Conservation (phyloP, 2,888 invertebrate species). For the Candidula unifasciata region DNA sequence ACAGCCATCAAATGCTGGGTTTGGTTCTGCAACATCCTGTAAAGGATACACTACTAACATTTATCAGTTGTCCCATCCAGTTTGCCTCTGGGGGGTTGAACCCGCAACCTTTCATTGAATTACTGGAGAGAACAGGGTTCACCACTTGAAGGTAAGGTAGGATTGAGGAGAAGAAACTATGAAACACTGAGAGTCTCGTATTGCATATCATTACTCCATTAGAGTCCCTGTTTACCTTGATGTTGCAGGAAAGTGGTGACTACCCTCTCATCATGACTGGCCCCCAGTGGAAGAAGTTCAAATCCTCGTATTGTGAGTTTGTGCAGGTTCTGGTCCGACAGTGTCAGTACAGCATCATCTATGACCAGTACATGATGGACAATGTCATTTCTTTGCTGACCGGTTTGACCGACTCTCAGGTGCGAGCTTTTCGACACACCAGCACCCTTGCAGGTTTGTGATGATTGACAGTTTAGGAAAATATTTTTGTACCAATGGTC, state of each 20-base stretch:
- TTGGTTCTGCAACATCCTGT: too few species aligned
- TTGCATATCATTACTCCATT: too few species aligned
- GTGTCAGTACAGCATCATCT: conserved; percentile 99
- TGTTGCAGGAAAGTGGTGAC: conserved; percentile 93
- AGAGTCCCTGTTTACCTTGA: neutral
- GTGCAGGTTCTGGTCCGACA: conserved; percentile 95
- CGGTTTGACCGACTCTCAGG: conserved; percentile 97
- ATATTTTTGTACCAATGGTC: too few species aligned
- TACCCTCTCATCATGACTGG: conserved; percentile 98
- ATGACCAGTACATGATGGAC: conserved; percentile 99
- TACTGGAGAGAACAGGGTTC: too few species aligned
- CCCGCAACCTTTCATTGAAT: too few species aligned
- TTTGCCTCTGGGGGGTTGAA: too few species aligned
- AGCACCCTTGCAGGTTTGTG: conserved; percentile 90
- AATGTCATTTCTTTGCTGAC: conserved; percentile 97
- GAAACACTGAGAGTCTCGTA: too few species aligned
- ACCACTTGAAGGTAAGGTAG: too few species aligned
- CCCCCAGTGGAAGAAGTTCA: conserved; percentile 97
- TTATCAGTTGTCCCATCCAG: too few species aligned
- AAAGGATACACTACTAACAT: too few species aligned
- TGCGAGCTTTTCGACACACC: conserved; percentile 92
- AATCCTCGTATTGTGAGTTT: conserved; percentile 96
- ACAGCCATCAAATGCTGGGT: too few species aligned
- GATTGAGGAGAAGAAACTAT: too few species aligned
- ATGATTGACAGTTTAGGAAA: neutral